Evolutionary conservation across 2,113 vertebrate species (phyloP).

Genomic region (Eurystomus gularis): DNA sequence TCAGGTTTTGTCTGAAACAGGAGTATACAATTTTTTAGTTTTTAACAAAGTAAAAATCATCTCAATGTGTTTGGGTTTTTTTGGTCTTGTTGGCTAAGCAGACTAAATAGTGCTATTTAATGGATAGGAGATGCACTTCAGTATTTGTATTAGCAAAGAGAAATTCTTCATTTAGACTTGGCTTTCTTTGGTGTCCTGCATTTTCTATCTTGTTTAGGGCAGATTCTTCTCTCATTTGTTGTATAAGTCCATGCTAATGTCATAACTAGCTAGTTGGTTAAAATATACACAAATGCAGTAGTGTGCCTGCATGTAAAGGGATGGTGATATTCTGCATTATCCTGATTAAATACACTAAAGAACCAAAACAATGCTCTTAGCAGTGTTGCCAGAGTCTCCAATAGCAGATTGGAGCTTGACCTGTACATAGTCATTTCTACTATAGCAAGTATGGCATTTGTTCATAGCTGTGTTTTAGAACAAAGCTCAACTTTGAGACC

Average conservation of each 20-base stretch:
- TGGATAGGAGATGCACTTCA: not conserved
- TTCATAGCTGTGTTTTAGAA: not conserved
- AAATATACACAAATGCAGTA: not conserved
- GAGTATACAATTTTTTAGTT: not conserved
- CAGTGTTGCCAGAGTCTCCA: not conserved
- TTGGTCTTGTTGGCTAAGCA: not conserved
- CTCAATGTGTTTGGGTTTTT: too few relatives aligned
- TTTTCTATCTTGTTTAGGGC: not conserved
- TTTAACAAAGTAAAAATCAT: too few relatives aligned
- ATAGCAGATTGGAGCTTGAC: not conserved
- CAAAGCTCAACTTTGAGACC: not conserved
- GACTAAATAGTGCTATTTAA: not conserved
- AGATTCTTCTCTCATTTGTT: not conserved
- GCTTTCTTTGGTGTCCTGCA: not conserved
- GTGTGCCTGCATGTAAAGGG: not conserved
- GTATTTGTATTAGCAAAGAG: not conserved
- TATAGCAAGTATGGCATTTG: not conserved
- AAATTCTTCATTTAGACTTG: not conserved
- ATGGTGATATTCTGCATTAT: not conserved
- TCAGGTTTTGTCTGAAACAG: not conserved
- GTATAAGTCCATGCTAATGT: not conserved
- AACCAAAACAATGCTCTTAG: not conserved
- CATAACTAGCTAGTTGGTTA: not conserved
- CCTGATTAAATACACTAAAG: accelerated
- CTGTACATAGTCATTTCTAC: not conserved